A percentile compares a stretch with the other conserved stretches of the same genome.
Conservation (phyloP, 1,140 invertebrate genomes). For the Gonioctena quinquepunctata region DNA sequence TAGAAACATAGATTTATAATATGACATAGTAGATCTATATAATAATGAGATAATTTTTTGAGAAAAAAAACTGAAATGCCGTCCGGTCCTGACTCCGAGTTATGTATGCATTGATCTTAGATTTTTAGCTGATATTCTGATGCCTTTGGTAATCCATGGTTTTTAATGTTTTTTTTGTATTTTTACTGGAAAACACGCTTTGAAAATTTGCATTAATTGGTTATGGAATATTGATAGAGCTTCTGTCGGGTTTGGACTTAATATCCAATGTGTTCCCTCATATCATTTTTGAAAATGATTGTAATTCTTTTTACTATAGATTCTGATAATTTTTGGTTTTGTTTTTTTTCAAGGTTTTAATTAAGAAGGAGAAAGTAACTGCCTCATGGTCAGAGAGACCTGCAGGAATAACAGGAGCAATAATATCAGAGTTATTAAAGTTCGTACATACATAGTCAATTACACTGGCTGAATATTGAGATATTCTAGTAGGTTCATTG, state of each 20-base stretch:
- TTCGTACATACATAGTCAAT: not conserved
- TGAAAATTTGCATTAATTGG: not conserved
- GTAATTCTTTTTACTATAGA: too few relatives aligned
- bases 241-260: too few relatives aligned
- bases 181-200: not conserved
- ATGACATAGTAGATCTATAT: too few relatives aligned
- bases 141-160: not conserved
- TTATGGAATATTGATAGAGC: not conserved
- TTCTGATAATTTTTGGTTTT: not conserved
- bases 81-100: too few relatives aligned
- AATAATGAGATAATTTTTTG: too few relatives aligned
- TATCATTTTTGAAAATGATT: not conserved
- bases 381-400: too few relatives aligned
- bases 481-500: not conserved
- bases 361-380: too few relatives aligned
- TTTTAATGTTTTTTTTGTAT: not conserved
- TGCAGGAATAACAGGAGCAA: not conserved
- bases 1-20: too few relatives aligned
- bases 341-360: not conserved
- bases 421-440: not conserved
- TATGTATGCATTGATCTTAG: not conserved
- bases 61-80: too few relatives aligned
- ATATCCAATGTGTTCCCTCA: not conserved
- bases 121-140: not conserved
- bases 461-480: slow-evolving; percentile 4